Evolutionary conservation across 2,113 vertebrate species (phyloP).

Genomic region (Sinocyclocheilus grahami): DNA sequence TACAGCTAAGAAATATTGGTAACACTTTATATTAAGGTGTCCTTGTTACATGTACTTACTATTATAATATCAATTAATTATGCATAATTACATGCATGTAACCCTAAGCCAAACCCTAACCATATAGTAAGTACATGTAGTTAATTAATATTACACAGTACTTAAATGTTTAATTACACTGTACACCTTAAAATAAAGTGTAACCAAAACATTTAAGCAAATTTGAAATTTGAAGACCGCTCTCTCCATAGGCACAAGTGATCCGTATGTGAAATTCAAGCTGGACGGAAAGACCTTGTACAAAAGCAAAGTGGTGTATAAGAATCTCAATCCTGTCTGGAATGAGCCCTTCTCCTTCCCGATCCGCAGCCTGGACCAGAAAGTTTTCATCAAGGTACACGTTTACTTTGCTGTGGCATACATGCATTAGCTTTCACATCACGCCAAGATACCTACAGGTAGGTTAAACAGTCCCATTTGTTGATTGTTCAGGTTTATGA

Average conservation of each 20-base stretch:
- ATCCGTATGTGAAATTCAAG: slow-evolving; percentile 96
- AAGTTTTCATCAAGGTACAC: slow-evolving; percentile 86
- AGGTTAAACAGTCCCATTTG: neutral
- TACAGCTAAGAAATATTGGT: too few species aligned
- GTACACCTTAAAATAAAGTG: too few species aligned
- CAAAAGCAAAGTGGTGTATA: slow-evolving; percentile 95
- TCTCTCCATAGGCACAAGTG: slow-evolving; percentile 87
- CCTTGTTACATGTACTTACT: too few species aligned
- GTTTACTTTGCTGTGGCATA: neutral
- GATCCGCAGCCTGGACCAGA: slow-evolving; percentile 85
- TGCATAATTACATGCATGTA: too few species aligned
- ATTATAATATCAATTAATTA: too few species aligned
- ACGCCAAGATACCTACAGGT: neutral
- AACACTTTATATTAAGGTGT: too few species aligned
- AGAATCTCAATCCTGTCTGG: slow-evolving; percentile 93
- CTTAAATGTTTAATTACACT: too few species aligned
- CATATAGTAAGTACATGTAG: too few species aligned
- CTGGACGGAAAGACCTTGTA: slow-evolving; percentile 92
- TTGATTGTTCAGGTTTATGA: slow-evolving; percentile 87
- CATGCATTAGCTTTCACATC: neutral
- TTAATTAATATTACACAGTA: too few species aligned
- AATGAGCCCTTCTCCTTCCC: slow-evolving; percentile 91
- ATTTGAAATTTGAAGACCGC: neutral
- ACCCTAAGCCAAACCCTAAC: too few species aligned
- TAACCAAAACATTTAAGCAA: neutral